Conservation (phyloP, 2,888 invertebrate genomes). For the Nymphalis c-album region DNA sequence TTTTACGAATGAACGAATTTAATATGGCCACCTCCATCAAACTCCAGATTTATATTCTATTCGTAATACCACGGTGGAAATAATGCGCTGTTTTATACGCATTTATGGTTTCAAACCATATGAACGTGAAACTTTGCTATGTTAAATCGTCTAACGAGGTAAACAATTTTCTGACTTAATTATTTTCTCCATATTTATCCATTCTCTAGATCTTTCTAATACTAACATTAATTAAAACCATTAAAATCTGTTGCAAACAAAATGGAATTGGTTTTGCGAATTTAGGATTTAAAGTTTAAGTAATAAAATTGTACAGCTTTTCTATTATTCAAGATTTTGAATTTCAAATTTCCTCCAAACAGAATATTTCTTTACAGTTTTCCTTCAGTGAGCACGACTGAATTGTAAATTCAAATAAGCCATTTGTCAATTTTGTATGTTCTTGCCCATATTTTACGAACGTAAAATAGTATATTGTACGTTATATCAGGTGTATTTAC, state of each 20-base stretch:
- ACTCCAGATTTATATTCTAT: constrained; percentile 29
- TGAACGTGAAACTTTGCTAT: constrained; percentile 6
- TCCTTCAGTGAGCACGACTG: neutral
- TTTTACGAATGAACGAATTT: constrained; percentile 62
- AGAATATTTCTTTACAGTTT: constrained; percentile 5
- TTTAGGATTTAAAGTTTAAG: neutral
- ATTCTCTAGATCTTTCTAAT: neutral
- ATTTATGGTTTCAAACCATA: constrained; percentile 17
- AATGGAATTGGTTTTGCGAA: neutral
- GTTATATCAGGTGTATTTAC: neutral
- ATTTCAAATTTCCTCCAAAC: neutral
- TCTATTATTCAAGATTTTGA: neutral
- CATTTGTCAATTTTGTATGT: constrained; percentile 1
- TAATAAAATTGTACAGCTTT: neutral
- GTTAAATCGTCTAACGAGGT: neutral
- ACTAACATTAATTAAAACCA: neutral
- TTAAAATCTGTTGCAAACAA: neutral
- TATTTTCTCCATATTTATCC: neutral
- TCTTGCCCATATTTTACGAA: neutral
- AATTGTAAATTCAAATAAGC: constrained; percentile 8
- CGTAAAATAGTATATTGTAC: neutral
- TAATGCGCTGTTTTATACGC: constrained; percentile 18
- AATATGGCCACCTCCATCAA: constrained; percentile 48
- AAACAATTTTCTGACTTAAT: neutral
- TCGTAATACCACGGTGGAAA: constrained; percentile 22